These are phyloP conservation scores for Neostethus bicornis DNA, from an alignment of 2,797 vertebrate species.

Conservation along the genomic window DNA sequence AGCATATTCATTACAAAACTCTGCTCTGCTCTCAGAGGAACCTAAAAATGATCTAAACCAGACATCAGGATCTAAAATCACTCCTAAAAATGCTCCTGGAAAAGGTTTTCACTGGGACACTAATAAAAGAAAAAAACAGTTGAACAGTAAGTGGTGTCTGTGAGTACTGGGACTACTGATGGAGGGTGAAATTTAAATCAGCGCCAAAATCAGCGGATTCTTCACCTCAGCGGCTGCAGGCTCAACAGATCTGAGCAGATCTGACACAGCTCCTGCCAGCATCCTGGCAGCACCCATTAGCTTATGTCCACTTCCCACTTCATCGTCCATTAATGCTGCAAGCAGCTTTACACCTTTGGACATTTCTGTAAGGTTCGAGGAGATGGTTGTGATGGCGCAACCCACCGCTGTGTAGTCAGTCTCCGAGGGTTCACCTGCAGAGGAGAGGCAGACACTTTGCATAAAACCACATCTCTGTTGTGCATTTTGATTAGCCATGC, in stretches of 20 bases:
- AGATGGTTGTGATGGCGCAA: constrained; percentile 98
- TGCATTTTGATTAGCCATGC: constrained; percentile 40
- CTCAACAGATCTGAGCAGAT: constrained; percentile 94
- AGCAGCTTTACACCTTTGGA: constrained; percentile 96
- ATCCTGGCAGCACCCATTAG: constrained; percentile 94
- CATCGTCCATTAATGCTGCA: constrained; percentile 95
- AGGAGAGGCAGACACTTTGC: constrained; percentile 23
- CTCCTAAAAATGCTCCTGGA: constrained; percentile 12
- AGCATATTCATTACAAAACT: constrained; percentile 59
- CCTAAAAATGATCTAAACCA: constrained; percentile 46
- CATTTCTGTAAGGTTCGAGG: constrained; percentile 99
- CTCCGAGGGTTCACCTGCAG: constrained; percentile 92
- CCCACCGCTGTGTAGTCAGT: constrained; percentile 98
- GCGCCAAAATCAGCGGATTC: constrained; percentile 10
- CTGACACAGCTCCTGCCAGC: constrained; percentile 92
- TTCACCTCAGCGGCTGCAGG: constrained; percentile 94
- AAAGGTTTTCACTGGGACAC: constrained; percentile 26
- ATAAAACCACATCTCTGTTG: constrained; percentile 23
- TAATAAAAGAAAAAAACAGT: constrained; percentile 21
- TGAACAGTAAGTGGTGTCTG: constrained; percentile 17
- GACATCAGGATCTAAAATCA: constrained; percentile 36
- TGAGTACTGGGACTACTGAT: constrained; percentile 19
- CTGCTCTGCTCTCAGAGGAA: constrained; percentile 40
- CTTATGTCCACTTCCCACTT: constrained; percentile 95
- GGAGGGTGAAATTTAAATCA: constrained; percentile 16